phyloP scores from a whole-genome alignment of 2,113 vertebrate species.

The Sporophila hypoxantha region DNA sequence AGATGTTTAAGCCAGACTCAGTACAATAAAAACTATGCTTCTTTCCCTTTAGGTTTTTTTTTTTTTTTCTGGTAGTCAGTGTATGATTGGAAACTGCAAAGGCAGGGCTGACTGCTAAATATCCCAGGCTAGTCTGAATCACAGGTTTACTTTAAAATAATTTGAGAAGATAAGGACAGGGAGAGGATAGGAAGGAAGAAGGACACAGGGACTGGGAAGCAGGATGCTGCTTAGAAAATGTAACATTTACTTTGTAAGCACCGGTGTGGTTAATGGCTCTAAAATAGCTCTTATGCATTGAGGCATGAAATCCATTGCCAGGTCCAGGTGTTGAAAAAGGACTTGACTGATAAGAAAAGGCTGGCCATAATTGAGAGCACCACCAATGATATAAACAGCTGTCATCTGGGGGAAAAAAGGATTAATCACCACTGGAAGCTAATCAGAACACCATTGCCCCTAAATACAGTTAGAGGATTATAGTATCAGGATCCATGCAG shows the following conservation, averaged over 20 bases:
- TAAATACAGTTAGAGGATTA: conserved; percentile 3
- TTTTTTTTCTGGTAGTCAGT: neutral
- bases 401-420: neutral
- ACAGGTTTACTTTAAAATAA: neutral
- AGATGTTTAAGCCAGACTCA: neutral
- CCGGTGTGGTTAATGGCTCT: neutral
- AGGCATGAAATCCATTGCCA: conserved; percentile 48
- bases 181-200: neutral
- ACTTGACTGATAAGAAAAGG: conserved; percentile 41
- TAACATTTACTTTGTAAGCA: conserved; percentile 1
- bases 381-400: conserved; percentile 49
- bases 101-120: neutral
- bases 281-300: conserved; percentile 33
- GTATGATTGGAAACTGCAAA: neutral
- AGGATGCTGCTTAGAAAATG: neutral
- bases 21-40: neutral
- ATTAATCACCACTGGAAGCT: conserved; percentile 36
- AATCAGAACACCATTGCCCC: conserved; percentile 12
- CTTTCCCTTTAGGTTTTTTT: neutral
- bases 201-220: neutral
- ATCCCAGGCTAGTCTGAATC: neutral
- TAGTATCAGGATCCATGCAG: neutral
- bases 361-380: neutral
- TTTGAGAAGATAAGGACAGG: neutral
- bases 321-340: conserved; percentile 50